phyloP scores from a whole-genome alignment of 2,888 invertebrate genomes.

The Acanthosoma haemorrhoidale region DNA sequence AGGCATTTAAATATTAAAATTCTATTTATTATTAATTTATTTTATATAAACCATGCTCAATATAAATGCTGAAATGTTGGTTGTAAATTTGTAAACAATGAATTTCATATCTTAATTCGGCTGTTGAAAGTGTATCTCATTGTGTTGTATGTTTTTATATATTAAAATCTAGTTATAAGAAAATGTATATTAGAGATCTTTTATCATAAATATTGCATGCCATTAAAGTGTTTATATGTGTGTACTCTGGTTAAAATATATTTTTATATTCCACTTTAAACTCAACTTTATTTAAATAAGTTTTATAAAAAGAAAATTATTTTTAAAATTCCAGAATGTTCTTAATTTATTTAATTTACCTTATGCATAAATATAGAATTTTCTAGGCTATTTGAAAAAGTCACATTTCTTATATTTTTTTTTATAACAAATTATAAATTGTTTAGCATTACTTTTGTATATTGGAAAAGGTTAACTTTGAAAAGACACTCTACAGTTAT shows the following conservation, averaged over 20 bases:
- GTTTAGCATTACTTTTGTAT: too few relatives aligned
- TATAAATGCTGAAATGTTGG: neutral
- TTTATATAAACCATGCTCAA: constrained; percentile 4
- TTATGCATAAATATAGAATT: too few relatives aligned
- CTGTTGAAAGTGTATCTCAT: neutral
- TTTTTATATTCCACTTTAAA: neutral
- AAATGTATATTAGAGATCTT: neutral
- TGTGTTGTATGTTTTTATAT: neutral
- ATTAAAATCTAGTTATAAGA: neutral
- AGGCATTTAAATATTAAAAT: neutral
- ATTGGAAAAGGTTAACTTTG: too few relatives aligned
- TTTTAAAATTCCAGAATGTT: too few relatives aligned
- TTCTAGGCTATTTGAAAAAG: too few relatives aligned
- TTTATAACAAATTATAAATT: too few relatives aligned
- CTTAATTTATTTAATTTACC: too few relatives aligned
- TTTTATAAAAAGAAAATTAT: too few relatives aligned
- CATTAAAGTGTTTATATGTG: neutral
- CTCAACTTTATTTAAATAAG: too few relatives aligned
- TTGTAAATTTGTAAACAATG: constrained; percentile 9
- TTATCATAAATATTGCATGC: neutral
- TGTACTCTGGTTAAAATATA: neutral
- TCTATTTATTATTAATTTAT: neutral
- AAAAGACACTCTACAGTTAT: too few relatives aligned
- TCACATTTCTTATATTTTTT: too few relatives aligned
- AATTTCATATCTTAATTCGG: constrained; percentile 18